Base-by-base conservation (phyloP, 1,140 invertebrate genomes). In the Euschistus heros region DNA sequence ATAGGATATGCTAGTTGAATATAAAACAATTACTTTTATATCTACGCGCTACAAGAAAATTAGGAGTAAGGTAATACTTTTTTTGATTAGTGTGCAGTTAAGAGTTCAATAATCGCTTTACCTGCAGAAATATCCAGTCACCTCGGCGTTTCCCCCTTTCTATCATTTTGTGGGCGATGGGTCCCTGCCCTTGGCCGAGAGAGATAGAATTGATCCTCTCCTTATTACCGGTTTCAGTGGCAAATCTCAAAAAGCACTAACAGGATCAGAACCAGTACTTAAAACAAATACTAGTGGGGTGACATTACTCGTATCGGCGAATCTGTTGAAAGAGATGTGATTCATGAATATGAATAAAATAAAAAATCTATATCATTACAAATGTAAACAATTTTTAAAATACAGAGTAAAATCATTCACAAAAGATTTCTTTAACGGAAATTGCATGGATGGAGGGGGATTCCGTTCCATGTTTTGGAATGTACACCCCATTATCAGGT, bases 181-280 rank as follows among this genome's bases (percentile, higher is more conserved):
- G 86, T 0, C 87, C 89, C 76, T 95, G 92, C 0, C 92, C 92
- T 78, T 95, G 92, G 0, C 92, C 92, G 10, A 96, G 75, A 0
- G 92, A 95, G 67, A 95, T 88, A 0, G 89, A 88, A 69, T 87
- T 84, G 64, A 92, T 83, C 69, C 84, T 84, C 0, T 88, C 84
- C 10, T 79, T 80, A 75, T 85, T 88, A 14, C 85, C 85, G 80
- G 85, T 85, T 71, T 94, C 89, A 1, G 80, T 80, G 8, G 92
- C 91, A 74, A 91, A 91, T 72, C 84, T 82, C 55, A 86, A 81
- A 91, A 88, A 0, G 82, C 80, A 7, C 84, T 83, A 75, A 94
- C 92, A 0, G 93, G 93, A 81, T 96, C 93, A 0, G 88, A 91
- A 5, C 93, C 92, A 27, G 90, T 87, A 62, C 89, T 94, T n/a